Percentiles rank a stretch among this genome's conserved stretches.
Conservation (phyloP, 2,797 vertebrate species). For the Nasua narica region DNA sequence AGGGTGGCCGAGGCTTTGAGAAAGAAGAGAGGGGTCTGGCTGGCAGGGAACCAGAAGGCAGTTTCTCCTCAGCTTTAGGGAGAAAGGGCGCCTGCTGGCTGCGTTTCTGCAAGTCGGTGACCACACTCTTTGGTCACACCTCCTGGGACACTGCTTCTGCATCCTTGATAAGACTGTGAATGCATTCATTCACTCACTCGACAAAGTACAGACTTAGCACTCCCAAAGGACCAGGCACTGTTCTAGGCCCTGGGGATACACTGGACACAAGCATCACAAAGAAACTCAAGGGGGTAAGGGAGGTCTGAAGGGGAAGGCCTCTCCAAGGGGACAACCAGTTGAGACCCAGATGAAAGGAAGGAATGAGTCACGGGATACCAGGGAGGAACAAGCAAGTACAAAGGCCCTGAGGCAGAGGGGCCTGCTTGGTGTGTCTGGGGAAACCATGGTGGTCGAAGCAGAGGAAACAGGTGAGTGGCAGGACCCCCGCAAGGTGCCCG, state of each 20-base stretch:
- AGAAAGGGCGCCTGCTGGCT: rapidly evolving
- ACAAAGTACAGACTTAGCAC: rapidly evolving
- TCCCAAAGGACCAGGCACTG: not conserved
- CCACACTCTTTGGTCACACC: not conserved
- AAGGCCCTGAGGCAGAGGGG: not conserved
- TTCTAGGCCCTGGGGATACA: too few species aligned
- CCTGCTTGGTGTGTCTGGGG: not conserved
- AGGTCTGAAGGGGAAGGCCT: not conserved
- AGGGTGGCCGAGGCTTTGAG: not conserved
- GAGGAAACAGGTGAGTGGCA: not conserved
- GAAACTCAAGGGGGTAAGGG: not conserved
- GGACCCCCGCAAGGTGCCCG: too few species aligned
- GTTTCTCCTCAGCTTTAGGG: not conserved
- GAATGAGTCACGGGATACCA: not conserved
- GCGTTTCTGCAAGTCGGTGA: not conserved
- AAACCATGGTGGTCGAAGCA: not conserved
- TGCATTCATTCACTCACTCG: not conserved
- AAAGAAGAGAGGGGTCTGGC: not conserved
- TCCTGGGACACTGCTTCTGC: not conserved
- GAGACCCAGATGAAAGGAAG: not conserved
- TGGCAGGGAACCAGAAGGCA: not conserved
- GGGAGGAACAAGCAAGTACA: not conserved
- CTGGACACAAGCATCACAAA: not conserved
- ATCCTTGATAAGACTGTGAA: rapidly evolving
- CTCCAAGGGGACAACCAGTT: rapidly evolving